A percentile compares a stretch with the other conserved stretches of the same genome.
phyloP scores from a whole-genome alignment of 2,113 vertebrate genomes.

The Crotalus viridis region DNA sequence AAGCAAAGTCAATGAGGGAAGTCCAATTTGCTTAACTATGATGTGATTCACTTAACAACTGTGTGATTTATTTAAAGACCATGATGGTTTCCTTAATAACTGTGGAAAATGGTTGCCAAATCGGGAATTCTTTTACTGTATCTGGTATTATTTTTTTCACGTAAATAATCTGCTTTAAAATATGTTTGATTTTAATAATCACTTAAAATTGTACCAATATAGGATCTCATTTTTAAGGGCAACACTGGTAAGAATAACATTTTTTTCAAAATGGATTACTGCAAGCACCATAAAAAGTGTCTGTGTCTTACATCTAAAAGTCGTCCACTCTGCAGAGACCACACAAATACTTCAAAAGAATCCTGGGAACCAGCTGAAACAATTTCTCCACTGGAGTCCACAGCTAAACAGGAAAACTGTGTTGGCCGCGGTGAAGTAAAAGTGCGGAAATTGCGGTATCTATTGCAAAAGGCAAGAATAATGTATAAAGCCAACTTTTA shows the following conservation, averaged over 20 bases:
- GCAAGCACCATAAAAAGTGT: background rate
- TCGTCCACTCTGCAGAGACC: slow-evolving; percentile 96
- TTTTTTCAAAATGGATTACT: background rate
- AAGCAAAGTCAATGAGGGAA: background rate
- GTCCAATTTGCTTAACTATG: background rate
- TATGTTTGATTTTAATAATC: background rate
- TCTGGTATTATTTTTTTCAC: background rate
- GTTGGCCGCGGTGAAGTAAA: slow-evolving; percentile 88
- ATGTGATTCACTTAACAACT: background rate
- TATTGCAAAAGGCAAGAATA: slow-evolving; percentile 32
- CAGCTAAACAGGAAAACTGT: slow-evolving; percentile 91
- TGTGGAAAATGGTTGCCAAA: background rate
- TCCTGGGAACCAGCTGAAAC: slow-evolving; percentile 93
- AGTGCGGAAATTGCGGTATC: slow-evolving; percentile 96
- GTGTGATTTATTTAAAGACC: background rate
- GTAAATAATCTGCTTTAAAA: background rate
- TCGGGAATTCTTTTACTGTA: background rate
- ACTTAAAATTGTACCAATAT: background rate
- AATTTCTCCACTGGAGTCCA: slow-evolving; percentile 89
- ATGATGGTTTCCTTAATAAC: background rate
- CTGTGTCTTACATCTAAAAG: slow-evolving; percentile 83
- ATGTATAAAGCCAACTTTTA: background rate
- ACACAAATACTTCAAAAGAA: slow-evolving; percentile 95
- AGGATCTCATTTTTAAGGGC: background rate
- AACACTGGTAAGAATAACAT: background rate